phyloP scores from a whole-genome alignment of 2,888 invertebrate species.

The Drosophila infuscata region DNA sequence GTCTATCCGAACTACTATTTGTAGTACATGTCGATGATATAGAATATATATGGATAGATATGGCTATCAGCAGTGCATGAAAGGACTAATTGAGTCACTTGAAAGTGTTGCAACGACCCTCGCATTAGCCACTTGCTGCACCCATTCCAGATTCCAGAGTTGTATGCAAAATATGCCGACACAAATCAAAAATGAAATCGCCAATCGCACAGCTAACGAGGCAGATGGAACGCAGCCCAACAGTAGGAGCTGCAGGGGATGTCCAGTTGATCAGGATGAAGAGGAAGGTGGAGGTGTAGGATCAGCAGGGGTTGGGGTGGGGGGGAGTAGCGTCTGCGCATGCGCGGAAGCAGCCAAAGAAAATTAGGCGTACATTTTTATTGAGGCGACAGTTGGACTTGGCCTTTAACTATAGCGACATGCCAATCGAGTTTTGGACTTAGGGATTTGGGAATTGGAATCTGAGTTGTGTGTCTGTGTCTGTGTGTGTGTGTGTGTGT shows the following conservation, averaged over 20 bases:
- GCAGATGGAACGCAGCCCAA: constrained; percentile 26
- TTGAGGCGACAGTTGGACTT: constrained; percentile 65
- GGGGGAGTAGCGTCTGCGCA: constrained; percentile 57
- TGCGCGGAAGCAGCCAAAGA: constrained; percentile 64
- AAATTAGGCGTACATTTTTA: constrained; percentile 74
- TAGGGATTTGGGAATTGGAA: constrained; percentile 27
- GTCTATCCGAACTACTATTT: neutral
- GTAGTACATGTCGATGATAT: neutral
- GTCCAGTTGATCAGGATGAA: neutral
- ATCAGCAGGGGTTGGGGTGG: neutral
- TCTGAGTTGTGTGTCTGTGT: constrained; percentile 26
- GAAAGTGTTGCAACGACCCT: constrained; percentile 43
- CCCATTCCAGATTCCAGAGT: constrained; percentile 46
- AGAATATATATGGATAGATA: neutral
- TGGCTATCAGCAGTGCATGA: neutral
- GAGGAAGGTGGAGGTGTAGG: neutral
- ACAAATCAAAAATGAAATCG: constrained; percentile 79
- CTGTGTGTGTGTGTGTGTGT: neutral
- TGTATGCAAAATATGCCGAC: constrained; percentile 78
- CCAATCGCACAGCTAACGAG: constrained; percentile 69
- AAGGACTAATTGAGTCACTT: neutral
- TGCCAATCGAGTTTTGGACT: constrained; percentile 3
- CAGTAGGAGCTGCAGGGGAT: neutral
- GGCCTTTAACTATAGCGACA: constrained; percentile 15
- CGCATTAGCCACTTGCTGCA: constrained; percentile 64